Evolutionary conservation across 2,113 vertebrate species (phyloP).

Genomic region (Hydrolagus affinis): DNA sequence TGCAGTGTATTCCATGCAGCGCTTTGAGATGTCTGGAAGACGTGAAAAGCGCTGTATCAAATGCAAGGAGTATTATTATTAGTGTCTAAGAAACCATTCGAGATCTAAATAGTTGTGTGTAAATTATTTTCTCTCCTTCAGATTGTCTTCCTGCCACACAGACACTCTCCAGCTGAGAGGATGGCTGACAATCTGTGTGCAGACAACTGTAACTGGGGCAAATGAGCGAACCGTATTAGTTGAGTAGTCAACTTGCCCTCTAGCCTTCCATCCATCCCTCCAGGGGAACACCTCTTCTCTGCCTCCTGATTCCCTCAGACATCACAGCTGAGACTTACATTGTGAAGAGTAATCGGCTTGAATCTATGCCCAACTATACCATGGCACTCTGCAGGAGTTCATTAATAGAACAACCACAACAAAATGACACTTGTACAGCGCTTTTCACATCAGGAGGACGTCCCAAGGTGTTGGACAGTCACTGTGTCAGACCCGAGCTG

Average conservation of each 20-base stretch:
- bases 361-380: not conserved
- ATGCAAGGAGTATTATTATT: too few species aligned
- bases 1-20: too few species aligned
- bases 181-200: not conserved
- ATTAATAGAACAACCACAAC: not conserved
- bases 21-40: too few species aligned
- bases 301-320: not conserved
- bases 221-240: not conserved
- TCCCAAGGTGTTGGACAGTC: too few species aligned
- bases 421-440: too few species aligned
- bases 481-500: too few species aligned
- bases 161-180: not conserved
- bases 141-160: not conserved
- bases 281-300: not conserved
- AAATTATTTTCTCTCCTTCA: not conserved
- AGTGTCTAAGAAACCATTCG: not conserved
- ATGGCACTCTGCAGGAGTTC: not conserved
- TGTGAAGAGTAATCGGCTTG: not conserved
- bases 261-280: not conserved
- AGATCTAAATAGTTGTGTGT: not conserved
- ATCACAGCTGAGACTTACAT: not conserved
- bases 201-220: not conserved
- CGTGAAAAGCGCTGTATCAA: too few species aligned
- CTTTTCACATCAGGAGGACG: too few species aligned
- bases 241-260: not conserved